Evolutionary conservation across 2,797 vertebrate genomes (phyloP), one percentile per base, ranked within the genome.

Genomic region (Pampus argenteus): DNA sequence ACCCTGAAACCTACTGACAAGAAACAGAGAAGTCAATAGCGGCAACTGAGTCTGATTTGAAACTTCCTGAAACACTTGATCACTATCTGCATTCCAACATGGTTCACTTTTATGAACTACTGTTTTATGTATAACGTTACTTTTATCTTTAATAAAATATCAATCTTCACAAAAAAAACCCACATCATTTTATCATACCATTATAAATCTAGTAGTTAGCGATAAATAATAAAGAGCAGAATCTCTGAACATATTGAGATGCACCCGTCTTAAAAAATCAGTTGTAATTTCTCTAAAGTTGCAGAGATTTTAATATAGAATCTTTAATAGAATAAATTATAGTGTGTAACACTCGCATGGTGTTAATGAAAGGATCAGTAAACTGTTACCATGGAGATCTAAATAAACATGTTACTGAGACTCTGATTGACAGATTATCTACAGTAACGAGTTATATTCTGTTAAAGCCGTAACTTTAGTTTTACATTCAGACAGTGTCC

Each of bases 21-120:
- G 87, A 73, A 77, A 84, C 80, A 75, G 79, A 79, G 75, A 76
- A 88, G 84, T 87, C 78, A 88, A 77, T 81, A 82, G 86, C 51
- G 28, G 71, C 78, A 75, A 23, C 48, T 62, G 54, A 71, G 78
- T 54, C 34, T 17, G n/a, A 72, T 40, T 52, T 80, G 69, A 84
- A 85, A 72, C 29, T n/a, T 36, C 29, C 18, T 58, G 23, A 52
- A 65, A 48, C 25, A 15, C 5, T 25, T 38, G 14, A 34, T 71
- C 49, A 51, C 47, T 34, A 66, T 66, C 9, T 3, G 38, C n/a
- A 34, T 3, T 22, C 25, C 10, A 11, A 9, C 26, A 26, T 56
- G 7, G 25, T 59, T 72, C n/a, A 9, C 55, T 50, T 45, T 63
- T 5, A 67, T 45, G 65, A 29, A 60, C 47, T 20, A 40, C 15